Conservation (phyloP, 2,113 vertebrate species). For the Typhlomys cinereus region DNA sequence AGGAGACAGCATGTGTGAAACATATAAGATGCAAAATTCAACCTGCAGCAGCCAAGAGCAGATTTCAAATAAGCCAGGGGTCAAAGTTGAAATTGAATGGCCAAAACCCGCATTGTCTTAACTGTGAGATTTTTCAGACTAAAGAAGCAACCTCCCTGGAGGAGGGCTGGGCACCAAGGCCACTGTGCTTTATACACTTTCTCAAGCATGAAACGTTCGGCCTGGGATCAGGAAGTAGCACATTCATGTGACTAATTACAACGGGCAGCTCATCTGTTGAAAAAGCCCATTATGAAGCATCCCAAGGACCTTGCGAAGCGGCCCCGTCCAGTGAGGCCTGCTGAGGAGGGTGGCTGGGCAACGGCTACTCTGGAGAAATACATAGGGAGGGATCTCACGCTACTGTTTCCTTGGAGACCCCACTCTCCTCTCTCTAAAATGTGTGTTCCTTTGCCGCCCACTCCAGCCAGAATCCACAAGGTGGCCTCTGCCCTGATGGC, state of each 20-base stretch:
- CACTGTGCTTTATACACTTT: background rate
- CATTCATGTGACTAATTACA: conserved; percentile 30
- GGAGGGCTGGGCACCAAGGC: conserved; percentile 31
- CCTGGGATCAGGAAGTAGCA: conserved; percentile 12
- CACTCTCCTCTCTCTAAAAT: background rate
- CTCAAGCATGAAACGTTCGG: conserved; percentile 23
- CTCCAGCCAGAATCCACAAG: background rate
- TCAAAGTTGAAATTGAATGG: conserved; percentile 56
- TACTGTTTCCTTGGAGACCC: conserved; percentile 24
- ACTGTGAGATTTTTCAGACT: conserved; percentile 23
- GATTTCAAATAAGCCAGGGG: conserved; percentile 33
- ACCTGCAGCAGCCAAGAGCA: conserved; percentile 19
- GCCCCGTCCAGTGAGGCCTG: background rate
- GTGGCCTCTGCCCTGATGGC: background rate
- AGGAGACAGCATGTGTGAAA: conserved; percentile 39
- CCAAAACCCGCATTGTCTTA: conserved; percentile 34
- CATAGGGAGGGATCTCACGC: background rate
- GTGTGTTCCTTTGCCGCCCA: background rate
- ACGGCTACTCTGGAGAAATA: background rate
- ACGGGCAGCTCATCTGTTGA: conserved; percentile 23
- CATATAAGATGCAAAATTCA: conserved; percentile 45
- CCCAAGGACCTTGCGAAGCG: conserved; percentile 14
- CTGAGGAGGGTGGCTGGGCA: background rate
- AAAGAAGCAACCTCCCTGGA: background rate
- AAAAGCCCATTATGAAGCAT: conserved; percentile 8